A percentile compares a stretch with the other conserved stretches of the same genome.
Conservation (phyloP, 2,797 vertebrate species). For the Rhinoraja longicauda region DNA sequence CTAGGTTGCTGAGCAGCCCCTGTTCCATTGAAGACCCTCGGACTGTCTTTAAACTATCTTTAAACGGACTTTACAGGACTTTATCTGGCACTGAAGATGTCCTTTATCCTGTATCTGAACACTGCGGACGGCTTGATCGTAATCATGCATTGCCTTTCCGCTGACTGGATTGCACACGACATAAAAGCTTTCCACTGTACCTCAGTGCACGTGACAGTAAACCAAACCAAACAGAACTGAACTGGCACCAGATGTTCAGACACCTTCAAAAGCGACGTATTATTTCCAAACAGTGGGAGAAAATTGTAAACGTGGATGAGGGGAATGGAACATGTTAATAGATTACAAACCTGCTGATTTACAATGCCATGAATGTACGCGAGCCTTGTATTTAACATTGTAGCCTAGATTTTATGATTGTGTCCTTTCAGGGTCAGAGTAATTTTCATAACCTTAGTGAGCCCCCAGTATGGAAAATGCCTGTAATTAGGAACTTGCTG, state of each 20-base stretch:
- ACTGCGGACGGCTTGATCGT: no score
- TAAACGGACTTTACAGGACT: no score
- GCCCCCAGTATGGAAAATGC: slow-evolving; percentile 14
- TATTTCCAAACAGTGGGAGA: slow-evolving; percentile 10
- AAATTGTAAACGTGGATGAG: neutral
- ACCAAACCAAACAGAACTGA: no score
- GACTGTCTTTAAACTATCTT: no score
- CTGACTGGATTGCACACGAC: no score
- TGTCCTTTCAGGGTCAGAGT: neutral
- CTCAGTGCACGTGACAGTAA: no score
- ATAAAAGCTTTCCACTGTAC: no score
- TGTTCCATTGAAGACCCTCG: no score
- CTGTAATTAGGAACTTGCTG: neutral
- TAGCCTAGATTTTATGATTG: neutral
- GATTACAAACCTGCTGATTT: neutral
- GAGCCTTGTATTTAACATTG: neutral
- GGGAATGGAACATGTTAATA: neutral
- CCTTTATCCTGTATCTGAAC: no score
- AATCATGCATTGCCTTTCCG: no score
- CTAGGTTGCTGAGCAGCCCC: no score
- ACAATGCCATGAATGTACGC: neutral
- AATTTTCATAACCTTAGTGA: slow-evolving; percentile 15
- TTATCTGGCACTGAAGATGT: no score
- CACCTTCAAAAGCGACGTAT: neutral
- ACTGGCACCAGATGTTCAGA: neutral